A percentile compares a stretch with the other conserved stretches of the same genome.
Conservation (phyloP, 2,113 vertebrate species). For the Pelvicachromis taeniatus region DNA sequence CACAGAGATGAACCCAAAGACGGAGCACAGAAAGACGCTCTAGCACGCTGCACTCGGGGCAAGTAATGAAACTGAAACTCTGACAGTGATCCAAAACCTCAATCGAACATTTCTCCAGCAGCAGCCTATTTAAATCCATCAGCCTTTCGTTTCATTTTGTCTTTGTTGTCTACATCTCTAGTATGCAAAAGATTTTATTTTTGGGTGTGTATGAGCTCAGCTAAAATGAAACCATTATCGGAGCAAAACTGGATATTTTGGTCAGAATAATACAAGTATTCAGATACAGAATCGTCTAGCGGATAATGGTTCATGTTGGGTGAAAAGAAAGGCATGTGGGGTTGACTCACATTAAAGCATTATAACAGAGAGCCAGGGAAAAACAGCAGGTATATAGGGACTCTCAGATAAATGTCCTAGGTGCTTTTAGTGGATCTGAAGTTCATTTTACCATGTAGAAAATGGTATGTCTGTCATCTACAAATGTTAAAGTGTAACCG, state of each 20-base stretch:
- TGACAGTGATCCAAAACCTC: background rate
- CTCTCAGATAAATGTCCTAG: background rate
- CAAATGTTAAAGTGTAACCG: slow-evolving; percentile 4
- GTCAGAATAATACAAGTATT: fast-evolving
- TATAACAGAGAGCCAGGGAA: background rate
- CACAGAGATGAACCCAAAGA: slow-evolving; percentile 19
- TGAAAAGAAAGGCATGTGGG: slow-evolving; percentile 1
- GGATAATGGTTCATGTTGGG: slow-evolving; percentile 1
- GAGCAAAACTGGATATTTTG: background rate
- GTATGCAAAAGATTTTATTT: background rate
- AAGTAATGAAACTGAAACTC: slow-evolving; percentile 14
- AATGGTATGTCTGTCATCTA: background rate
- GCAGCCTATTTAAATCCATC: background rate
- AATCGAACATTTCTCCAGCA: background rate
- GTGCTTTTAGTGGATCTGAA: slow-evolving; percentile 3
- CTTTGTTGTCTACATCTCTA: background rate
- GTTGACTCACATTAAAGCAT: background rate
- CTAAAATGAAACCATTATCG: background rate
- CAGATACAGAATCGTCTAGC: background rate
- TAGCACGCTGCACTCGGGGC: background rate
- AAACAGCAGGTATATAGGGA: background rate
- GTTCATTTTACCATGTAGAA: background rate
- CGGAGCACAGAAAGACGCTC: background rate
- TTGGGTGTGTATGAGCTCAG: background rate
- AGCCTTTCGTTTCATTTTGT: background rate